phyloP scores from a whole-genome alignment of 2,113 vertebrate species.

The Platichthys stellatus region DNA sequence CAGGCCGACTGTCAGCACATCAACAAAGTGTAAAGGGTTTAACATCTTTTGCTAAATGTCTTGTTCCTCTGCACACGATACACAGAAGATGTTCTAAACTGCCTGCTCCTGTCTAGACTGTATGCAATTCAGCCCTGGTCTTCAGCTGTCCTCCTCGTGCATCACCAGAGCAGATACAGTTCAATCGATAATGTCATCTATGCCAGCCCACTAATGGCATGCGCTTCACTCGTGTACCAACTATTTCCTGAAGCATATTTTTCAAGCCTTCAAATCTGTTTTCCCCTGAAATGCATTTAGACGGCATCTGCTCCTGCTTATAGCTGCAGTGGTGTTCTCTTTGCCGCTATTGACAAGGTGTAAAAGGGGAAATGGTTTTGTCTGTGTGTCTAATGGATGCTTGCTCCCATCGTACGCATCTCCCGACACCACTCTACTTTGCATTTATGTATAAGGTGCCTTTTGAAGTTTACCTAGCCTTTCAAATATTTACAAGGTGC shows the following conservation, averaged over 20 bases:
- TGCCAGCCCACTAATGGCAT: not conserved
- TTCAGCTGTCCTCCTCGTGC: not conserved
- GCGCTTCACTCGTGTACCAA: not conserved
- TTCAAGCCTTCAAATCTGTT: slow-evolving; percentile 3
- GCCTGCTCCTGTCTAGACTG: not conserved
- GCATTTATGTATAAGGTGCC: not conserved
- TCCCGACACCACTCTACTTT: not conserved
- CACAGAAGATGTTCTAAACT: not conserved
- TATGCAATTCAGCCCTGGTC: not conserved
- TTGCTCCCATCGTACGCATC: slow-evolving; percentile 3
- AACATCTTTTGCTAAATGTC: not conserved
- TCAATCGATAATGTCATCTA: not conserved
- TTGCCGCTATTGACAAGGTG: slow-evolving; percentile 25
- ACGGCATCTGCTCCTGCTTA: slow-evolving; percentile 20
- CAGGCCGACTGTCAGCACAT: no score
- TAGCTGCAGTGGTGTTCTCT: slow-evolving; percentile 2
- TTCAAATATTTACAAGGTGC: slow-evolving; percentile 10
- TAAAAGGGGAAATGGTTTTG: slow-evolving; percentile 3
- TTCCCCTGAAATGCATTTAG: slow-evolving; percentile 9
- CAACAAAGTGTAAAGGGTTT: no score
- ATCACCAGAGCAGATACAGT: not conserved
- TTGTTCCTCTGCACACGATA: not conserved
- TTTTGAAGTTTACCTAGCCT: slow-evolving; percentile 2
- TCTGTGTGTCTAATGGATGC: slow-evolving; percentile 18
- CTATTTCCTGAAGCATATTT: slow-evolving; percentile 5